These are phyloP conservation scores for Pelobates fuscus DNA, from an alignment of 2,113 vertebrate species.

Conservation along the genomic window DNA sequence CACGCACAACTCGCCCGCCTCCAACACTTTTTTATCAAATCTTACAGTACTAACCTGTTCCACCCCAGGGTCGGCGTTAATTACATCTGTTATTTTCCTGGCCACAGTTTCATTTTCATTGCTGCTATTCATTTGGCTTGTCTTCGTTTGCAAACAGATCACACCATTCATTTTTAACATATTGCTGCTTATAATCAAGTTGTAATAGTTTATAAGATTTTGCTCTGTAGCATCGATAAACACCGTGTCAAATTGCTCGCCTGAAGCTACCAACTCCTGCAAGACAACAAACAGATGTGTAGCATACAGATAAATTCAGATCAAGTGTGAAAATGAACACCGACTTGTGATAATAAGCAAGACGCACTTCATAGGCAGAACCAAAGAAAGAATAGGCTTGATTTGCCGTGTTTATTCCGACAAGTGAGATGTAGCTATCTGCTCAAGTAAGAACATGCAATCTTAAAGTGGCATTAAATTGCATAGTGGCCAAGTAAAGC, in stretches of 20 bases:
- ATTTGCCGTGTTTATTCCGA: background rate
- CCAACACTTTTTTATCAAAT: too few relatives aligned
- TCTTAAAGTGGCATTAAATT: constrained; percentile 37
- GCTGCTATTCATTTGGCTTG: constrained; percentile 78
- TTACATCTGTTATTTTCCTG: constrained; percentile 73
- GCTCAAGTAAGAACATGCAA: constrained; percentile 4
- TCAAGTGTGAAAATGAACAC: constrained; percentile 44
- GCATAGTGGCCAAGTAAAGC: background rate
- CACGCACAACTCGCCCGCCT: too few relatives aligned
- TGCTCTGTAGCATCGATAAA: constrained; percentile 82
- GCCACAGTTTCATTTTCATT: constrained; percentile 70
- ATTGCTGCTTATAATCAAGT: constrained; percentile 76
- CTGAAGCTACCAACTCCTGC: constrained; percentile 70
- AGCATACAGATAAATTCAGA: constrained; percentile 36
- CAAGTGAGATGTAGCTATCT: constrained; percentile 25
- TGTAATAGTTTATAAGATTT: constrained; percentile 78
- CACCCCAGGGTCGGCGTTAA: constrained; percentile 66
- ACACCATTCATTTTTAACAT: constrained; percentile 72
- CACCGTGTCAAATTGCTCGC: constrained; percentile 77
- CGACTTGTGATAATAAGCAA: constrained; percentile 4
- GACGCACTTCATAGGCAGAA: constrained; percentile 20
- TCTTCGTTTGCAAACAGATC: constrained; percentile 74
- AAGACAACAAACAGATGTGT: constrained; percentile 42
- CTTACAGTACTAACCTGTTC: constrained; percentile 67
- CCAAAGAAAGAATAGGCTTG: background rate